Conservation (phyloP, 2,113 vertebrate genomes). For the Scytalopus superciliaris region DNA sequence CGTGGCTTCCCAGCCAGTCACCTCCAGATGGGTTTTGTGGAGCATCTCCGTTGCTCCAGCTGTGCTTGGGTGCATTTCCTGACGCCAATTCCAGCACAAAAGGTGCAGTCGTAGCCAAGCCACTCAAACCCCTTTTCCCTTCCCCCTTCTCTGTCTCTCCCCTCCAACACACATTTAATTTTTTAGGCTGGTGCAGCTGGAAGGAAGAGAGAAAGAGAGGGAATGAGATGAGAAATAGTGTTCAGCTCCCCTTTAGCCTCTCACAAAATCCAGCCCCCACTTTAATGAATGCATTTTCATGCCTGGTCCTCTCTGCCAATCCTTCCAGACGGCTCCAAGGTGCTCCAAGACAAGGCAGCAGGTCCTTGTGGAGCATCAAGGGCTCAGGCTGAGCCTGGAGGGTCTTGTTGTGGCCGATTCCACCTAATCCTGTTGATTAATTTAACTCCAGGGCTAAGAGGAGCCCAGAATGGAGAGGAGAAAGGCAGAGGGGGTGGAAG, state of each 20-base stretch:
- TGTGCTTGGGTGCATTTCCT: neutral
- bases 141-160: neutral
- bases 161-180: neutral
- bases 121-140: neutral
- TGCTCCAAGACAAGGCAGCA: conserved; percentile 20
- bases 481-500: neutral
- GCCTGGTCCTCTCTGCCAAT: conserved; percentile 27
- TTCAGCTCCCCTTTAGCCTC: neutral
- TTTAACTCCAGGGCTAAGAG: conserved; percentile 54
- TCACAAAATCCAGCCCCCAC: neutral
- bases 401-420: conserved; percentile 14
- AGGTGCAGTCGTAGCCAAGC: neutral
- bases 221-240: neutral
- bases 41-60: rapidly evolving
- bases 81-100: neutral
- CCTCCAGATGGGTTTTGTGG: neutral
- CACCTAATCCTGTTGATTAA: conserved; percentile 63
- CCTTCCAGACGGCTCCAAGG: neutral
- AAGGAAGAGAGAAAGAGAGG: neutral
- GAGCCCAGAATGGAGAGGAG: neutral
- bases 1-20: neutral
- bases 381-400: conserved; percentile 17
- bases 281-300: conserved; percentile 85
- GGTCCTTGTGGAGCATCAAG: neutral
- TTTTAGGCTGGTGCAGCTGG: conserved; percentile 14